Percentiles rank a stretch among this genome's conserved stretches.
phyloP scores from a whole-genome alignment of 2,113 vertebrate species.

The Actenoides hombroni region DNA sequence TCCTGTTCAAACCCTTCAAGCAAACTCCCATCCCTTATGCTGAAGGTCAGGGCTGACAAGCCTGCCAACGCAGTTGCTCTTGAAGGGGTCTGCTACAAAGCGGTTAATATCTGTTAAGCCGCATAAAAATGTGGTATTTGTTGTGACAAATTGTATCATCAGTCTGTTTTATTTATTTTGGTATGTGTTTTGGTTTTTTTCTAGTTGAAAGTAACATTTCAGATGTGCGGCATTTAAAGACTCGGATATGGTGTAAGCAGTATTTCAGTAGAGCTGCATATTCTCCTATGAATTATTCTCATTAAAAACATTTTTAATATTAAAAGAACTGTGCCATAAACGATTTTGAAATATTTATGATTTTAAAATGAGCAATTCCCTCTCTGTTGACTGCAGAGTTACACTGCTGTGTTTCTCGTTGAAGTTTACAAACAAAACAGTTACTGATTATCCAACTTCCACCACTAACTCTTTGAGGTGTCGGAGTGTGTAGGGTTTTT shows the following conservation, averaged over 20 bases:
- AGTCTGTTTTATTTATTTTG: neutral
- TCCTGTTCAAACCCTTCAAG: neutral
- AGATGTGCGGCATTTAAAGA: neutral
- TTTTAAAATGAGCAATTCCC: neutral
- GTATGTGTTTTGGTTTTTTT: neutral
- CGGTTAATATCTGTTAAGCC: neutral
- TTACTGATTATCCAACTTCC: neutral
- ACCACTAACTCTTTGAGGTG: neutral
- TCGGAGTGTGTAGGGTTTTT: neutral
- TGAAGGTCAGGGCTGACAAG: neutral
- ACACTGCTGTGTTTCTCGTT: neutral
- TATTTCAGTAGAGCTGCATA: neutral
- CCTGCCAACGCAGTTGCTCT: accelerated
- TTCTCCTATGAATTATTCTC: neutral
- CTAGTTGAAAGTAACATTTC: neutral
- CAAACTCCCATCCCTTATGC: neutral
- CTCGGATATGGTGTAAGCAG: neutral
- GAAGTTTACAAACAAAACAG: neutral
- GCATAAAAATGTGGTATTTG: neutral
- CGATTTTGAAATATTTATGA: neutral
- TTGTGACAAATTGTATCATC: neutral
- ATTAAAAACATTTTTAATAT: neutral
- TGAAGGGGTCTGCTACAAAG: neutral
- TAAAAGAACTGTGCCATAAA: neutral
- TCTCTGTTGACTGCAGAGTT: neutral